phyloP scores from a whole-genome alignment of 2,797 vertebrate genomes.

The Phaenicophaeus curvirostris region DNA sequence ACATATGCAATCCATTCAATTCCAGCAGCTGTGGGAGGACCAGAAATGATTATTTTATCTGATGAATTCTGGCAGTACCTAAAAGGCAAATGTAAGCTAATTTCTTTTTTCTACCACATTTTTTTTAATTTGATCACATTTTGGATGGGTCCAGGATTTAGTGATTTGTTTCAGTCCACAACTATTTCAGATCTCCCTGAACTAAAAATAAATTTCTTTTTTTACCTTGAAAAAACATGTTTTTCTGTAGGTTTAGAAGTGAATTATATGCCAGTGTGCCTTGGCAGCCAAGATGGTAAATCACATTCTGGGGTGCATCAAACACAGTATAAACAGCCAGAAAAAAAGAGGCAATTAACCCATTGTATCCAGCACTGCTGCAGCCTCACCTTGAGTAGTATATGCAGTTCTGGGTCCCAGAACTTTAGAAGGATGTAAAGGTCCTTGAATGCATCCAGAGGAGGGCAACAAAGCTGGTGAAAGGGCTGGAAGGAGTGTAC shows the following conservation, averaged over 20 bases:
- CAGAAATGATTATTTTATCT: neutral
- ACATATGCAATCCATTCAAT: neutral
- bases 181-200: neutral
- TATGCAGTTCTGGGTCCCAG: neutral
- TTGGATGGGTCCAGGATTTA: neutral
- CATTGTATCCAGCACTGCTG: fast-evolving
- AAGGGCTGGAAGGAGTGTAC: neutral
- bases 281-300: neutral
- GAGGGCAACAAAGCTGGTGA: neutral
- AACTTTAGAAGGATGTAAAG: neutral
- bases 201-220: neutral
- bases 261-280: neutral
- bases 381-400: fast-evolving
- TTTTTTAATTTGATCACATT: neutral
- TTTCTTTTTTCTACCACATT: neutral
- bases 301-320: neutral
- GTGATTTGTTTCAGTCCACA: neutral
- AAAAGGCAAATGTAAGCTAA: neutral
- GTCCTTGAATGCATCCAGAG: neutral
- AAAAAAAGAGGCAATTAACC: neutral
- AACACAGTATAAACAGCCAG: fast-evolving
- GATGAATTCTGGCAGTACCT: neutral
- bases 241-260: neutral
- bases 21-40: neutral
- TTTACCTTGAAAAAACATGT: neutral